Evolutionary conservation across 1,140 invertebrate genomes (phyloP), one percentile per base, ranked within the genome.

Genomic region (Aphelinus certus): DNA sequence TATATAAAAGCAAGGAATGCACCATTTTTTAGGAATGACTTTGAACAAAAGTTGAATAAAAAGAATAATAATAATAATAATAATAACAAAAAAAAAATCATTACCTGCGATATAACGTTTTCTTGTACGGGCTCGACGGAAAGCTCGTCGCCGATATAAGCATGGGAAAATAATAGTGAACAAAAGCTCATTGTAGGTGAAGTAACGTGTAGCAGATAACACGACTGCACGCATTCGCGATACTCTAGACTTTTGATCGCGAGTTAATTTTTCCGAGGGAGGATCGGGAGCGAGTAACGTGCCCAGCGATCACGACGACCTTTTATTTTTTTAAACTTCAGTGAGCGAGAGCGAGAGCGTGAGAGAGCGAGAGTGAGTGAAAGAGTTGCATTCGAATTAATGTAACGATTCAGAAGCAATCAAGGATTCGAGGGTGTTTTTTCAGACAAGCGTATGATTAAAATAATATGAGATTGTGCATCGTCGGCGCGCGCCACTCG

Each of bases 261-360:
- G 53, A 53, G 43, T 65, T 65, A 0, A 43, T 46, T 46, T 68
- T 68, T 57, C 26, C 56, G 53, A n/a, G 57, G 26, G 10, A 10
- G 49, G 42, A 56, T 26, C 42, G 53, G 45, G 71, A 48, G 63
- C 10, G 62, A 49, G 55, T 49, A 7, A n/a, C n/a, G 57, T 49
- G 58, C n/a, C 45, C 57, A 58, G 64, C 51, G 65, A 53, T 42
- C 58, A 49, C 57, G 51, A 63, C 49, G 0, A 67, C 43, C 64
- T 67, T 67, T 73, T 61, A 73, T 67, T 73, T 73, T 67, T 67
- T 55, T 60, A 67, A 57, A 64, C 5, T 3, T 26, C 42, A 46
- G 47, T 3, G 7, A 1, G 6, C 47, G 55, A 58, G 57, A 3
- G 1, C 48, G 7, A 7, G 26, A 65, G 3, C 7, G 56, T 62